Conservation (phyloP, 2,113 vertebrate genomes). For the Larimichthys polyactis region DNA sequence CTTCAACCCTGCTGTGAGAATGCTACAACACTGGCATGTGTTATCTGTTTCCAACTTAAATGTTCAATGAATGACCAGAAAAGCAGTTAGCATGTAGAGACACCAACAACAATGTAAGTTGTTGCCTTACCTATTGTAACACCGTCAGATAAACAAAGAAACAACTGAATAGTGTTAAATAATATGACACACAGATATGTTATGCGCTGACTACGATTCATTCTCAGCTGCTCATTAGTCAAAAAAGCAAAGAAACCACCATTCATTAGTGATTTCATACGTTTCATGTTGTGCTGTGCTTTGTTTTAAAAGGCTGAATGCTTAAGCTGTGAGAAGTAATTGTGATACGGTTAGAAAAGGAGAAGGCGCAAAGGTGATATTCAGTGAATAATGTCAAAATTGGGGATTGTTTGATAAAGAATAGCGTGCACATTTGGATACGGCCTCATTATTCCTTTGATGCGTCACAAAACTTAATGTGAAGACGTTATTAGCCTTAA, state of each 20-base stretch:
- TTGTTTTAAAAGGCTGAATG: neutral
- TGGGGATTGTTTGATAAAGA: neutral
- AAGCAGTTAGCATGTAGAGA: too few species aligned
- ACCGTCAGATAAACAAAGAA: neutral
- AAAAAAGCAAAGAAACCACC: neutral
- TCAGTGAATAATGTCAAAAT: neutral
- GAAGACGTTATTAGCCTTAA: neutral
- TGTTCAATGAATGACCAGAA: neutral
- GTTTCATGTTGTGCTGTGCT: neutral
- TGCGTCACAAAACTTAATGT: too few species aligned
- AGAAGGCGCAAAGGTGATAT: neutral
- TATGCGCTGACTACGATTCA: neutral
- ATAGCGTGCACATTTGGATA: neutral
- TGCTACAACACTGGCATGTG: neutral
- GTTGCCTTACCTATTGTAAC: neutral
- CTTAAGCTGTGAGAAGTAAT: neutral
- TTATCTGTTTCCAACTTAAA: neutral
- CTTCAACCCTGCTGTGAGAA: neutral
- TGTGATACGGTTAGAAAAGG: neutral
- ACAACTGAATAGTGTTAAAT: neutral
- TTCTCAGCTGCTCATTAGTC: neutral
- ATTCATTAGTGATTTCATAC: neutral
- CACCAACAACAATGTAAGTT: neutral
- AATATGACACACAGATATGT: neutral
- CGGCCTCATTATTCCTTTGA: neutral